These are phyloP conservation scores for Deilephila porcellus DNA, from an alignment of 2,888 invertebrate genomes.

Conservation along the genomic window DNA sequence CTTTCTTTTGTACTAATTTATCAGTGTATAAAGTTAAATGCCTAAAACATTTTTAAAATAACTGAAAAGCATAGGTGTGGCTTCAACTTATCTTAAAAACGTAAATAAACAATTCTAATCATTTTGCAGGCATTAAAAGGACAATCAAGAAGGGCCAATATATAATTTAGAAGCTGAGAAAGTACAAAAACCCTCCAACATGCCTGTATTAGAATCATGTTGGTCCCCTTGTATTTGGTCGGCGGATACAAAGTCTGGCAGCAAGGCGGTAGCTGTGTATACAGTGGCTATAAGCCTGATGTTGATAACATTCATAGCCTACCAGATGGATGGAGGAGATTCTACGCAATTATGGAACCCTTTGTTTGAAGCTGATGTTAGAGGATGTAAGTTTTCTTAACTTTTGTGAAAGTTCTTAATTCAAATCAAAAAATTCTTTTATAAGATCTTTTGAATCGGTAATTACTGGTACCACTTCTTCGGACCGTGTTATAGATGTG, in stretches of 20 bases:
- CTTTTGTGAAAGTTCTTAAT: neutral
- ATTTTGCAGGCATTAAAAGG: neutral
- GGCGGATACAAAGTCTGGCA: constrained; percentile 90
- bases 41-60: constrained; percentile 34
- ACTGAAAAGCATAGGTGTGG: constrained; percentile 49
- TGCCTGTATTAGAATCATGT: constrained; percentile 90
- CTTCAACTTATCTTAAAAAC: constrained; percentile 29
- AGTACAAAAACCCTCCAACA: constrained; percentile 63
- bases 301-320: constrained; percentile 89
- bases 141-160: neutral
- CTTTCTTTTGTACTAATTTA: neutral
- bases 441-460: no score
- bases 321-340: constrained; percentile 94
- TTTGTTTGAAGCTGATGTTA: constrained; percentile 93
- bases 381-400: constrained; percentile 85
- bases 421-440: no score
- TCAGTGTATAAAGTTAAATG: neutral
- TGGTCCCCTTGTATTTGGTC: constrained; percentile 96
- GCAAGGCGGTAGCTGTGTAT: constrained; percentile 91
- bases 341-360: constrained; percentile 95
- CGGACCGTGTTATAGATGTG: no score
- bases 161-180: constrained; percentile 3
- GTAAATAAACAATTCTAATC: neutral
- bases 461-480: no score
- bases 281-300: constrained; percentile 90